These are phyloP conservation scores for Pheosia tremula DNA, from an alignment of 2,888 invertebrate species.

Conservation along the genomic window DNA sequence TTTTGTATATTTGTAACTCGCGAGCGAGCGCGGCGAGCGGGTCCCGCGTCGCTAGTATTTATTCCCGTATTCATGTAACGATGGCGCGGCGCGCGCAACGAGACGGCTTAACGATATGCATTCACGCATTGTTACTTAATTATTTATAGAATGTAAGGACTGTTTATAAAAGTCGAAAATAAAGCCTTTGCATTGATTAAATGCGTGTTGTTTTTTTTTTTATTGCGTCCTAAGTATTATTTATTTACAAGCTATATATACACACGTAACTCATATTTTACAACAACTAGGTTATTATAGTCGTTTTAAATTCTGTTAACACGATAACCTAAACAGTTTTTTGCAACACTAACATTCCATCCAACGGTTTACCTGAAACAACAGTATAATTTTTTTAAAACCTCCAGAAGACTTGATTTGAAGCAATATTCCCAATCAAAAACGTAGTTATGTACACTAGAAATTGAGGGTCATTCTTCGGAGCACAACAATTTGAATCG, in stretches of 20 bases:
- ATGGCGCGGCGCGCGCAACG: constrained; percentile 48
- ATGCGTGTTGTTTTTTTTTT: constrained; percentile 33
- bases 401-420: too few relatives aligned
- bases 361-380: too few relatives aligned
- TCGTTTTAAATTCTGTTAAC: too few relatives aligned
- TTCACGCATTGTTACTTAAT: constrained; percentile 81
- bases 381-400: too few relatives aligned
- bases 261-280: constrained; percentile 3
- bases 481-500: too few relatives aligned
- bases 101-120: constrained; percentile 63
- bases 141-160: constrained; percentile 71
- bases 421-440: too few relatives aligned
- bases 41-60: constrained; percentile 33
- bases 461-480: too few relatives aligned
- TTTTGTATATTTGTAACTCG: constrained; percentile 77
- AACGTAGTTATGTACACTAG: too few relatives aligned
- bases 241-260: constrained; percentile 16
- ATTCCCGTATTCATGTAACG: constrained; percentile 6
- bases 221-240: constrained; percentile 17
- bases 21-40: constrained; percentile 43
- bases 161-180: constrained; percentile 75
- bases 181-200: constrained; percentile 82
- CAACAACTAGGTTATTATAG: too few relatives aligned
- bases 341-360: too few relatives aligned
- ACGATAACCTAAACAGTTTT: too few relatives aligned